Evolutionary conservation across 2,888 invertebrate genomes (phyloP).

Genomic region (Adelognathus sp.): DNA sequence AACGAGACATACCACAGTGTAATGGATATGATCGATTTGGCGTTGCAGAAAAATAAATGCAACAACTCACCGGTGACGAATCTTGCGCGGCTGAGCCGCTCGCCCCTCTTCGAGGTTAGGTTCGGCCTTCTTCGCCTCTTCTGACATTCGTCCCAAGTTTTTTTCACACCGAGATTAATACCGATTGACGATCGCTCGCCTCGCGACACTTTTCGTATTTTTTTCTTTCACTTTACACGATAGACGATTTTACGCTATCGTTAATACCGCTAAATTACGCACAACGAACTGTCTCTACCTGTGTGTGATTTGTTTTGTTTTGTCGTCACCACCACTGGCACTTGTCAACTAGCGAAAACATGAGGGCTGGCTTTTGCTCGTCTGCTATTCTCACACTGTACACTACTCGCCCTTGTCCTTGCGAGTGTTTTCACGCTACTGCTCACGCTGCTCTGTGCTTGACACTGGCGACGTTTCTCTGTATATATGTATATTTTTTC

Average conservation of each 20-base stretch:
- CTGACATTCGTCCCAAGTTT: constrained; percentile 75
- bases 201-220: not conserved
- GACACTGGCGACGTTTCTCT: not conserved
- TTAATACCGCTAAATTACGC: not conserved
- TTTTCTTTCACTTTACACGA: too few relatives aligned
- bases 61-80: constrained; percentile 79
- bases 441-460: not conserved
- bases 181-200: not conserved
- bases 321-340: constrained; percentile 14
- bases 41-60: not conserved
- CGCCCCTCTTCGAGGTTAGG: constrained; percentile 78
- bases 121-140: constrained; percentile 70
- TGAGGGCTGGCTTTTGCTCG: not conserved
- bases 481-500: too few relatives aligned
- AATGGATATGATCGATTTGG: not conserved
- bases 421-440: not conserved
- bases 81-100: constrained; percentile 74
- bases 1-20: not conserved
- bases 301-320: constrained; percentile 18
- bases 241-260: not conserved
- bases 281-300: not conserved
- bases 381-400: not conserved
- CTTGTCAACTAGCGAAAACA: constrained; percentile 30
- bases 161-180: constrained; percentile 42
- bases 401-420: too few relatives aligned